These are phyloP conservation scores for Stratiolaelaps scimitus DNA, from an alignment of 1,140 invertebrate genomes.

Conservation along the genomic window DNA sequence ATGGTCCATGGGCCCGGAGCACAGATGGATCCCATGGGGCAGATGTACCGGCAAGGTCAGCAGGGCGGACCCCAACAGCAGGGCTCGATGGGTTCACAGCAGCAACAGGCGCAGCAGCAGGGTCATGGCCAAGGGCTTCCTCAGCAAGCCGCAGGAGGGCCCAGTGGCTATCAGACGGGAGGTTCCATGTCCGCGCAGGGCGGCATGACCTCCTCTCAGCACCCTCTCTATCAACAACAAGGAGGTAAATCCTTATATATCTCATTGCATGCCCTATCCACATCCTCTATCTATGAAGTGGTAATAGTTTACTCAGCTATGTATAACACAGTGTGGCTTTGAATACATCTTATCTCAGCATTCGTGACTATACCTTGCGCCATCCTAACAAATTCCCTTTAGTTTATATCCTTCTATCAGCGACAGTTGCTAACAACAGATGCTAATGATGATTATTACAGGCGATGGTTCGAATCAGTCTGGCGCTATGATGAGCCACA, in stretches of 20 bases:
- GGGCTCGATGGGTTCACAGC: constrained; percentile 19
- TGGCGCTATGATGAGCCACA: constrained; percentile 18
- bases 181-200: constrained; percentile 3
- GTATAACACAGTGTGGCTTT: too few species aligned
- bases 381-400: too few species aligned
- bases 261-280: too few species aligned
- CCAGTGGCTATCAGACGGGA: constrained; percentile 1
- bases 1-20: constrained; percentile 34
- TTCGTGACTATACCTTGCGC: too few species aligned
- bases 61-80: constrained; percentile 30
- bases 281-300: too few species aligned
- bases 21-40: constrained; percentile 20
- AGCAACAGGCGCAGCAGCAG: neutral
- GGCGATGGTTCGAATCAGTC: constrained; percentile 24
- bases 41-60: constrained; percentile 23
- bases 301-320: too few species aligned
- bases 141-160: constrained; percentile 25
- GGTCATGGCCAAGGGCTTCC: constrained; percentile 30
- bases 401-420: too few species aligned
- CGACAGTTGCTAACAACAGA: too few species aligned
- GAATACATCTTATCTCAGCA: too few species aligned
- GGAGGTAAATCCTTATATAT: neutral
- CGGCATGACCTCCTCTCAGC: constrained; percentile 1
- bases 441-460: neutral
- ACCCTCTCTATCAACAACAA: constrained; percentile 14